Evolutionary conservation across 2,113 vertebrate species (phyloP).

Genomic region (Taxidea taxus): DNA sequence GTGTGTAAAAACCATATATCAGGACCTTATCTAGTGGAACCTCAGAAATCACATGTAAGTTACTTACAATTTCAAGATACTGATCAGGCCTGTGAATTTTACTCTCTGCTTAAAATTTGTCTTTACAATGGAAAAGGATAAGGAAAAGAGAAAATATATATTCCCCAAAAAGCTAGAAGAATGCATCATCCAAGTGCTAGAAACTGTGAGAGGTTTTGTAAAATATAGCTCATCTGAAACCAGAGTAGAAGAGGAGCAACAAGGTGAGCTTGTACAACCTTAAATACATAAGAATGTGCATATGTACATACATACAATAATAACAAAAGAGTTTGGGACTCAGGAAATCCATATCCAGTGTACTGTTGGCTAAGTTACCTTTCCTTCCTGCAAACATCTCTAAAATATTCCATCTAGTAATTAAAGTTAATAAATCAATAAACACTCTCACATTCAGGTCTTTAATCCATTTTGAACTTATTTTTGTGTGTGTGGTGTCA

Average conservation of each 20-base stretch:
- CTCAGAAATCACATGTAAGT: not conserved
- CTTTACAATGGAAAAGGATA: not conserved
- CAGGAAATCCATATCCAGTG: not conserved
- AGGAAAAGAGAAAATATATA: not conserved
- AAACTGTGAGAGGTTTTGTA: not conserved
- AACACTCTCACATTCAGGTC: not conserved
- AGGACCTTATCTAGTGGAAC: not conserved
- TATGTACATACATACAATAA: not conserved
- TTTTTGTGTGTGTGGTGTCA: not conserved
- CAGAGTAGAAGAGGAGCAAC: not conserved
- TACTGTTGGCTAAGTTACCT: not conserved
- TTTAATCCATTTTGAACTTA: not conserved
- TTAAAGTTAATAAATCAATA: not conserved
- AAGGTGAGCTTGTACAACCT: not conserved
- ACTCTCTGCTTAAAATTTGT: not conserved
- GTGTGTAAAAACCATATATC: not conserved
- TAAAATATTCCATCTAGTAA: not conserved
- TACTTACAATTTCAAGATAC: not conserved
- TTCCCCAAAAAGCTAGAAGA: not conserved
- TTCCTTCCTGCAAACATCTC: not conserved
- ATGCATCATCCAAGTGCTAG: not conserved
- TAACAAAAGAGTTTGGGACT: not conserved
- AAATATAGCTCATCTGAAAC: not conserved
- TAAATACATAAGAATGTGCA: not conserved
- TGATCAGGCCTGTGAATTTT: constrained; percentile 7